These are phyloP conservation scores for Syngnathoides biaculeatus DNA, from an alignment of 2,113 vertebrate species.

Conservation along the genomic window DNA sequence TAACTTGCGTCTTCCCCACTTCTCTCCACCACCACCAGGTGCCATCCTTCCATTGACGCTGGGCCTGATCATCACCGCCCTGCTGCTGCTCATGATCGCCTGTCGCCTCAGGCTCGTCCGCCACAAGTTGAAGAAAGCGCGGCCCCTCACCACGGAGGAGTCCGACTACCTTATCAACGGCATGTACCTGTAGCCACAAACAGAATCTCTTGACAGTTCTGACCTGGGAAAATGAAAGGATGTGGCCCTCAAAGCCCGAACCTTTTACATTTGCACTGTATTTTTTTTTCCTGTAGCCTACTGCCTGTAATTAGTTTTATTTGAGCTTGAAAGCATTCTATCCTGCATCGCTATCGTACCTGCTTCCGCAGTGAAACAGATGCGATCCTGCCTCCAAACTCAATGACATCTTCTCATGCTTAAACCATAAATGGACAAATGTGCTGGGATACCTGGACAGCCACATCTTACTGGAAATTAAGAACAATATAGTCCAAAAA, in stretches of 20 bases:
- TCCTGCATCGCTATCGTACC: neutral
- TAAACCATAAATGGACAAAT: conserved; percentile 9
- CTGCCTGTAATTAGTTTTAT: conserved; percentile 15
- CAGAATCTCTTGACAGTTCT: neutral
- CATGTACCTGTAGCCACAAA: conserved; percentile 87
- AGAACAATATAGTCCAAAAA: neutral
- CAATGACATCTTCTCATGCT: conserved; percentile 26
- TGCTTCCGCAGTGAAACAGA: neutral
- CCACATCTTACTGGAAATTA: neutral
- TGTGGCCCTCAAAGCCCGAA: conserved; percentile 2
- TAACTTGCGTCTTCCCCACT: neutral
- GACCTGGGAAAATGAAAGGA: neutral
- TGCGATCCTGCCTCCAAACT: conserved; percentile 26
- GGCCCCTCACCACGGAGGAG: conserved; percentile 93
- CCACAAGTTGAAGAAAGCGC: conserved; percentile 90
- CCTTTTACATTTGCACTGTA: conserved; percentile 23
- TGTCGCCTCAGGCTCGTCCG: conserved; percentile 86
- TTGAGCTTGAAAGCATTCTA: conserved; percentile 9
- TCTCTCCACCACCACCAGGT: conserved; percentile 66
- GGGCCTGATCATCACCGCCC: conserved; percentile 87
- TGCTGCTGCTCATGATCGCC: conserved; percentile 90
- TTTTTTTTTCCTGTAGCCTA: conserved; percentile 16
- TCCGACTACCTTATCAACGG: conserved; percentile 99
- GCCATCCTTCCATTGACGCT: conserved; percentile 90
- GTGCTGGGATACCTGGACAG: neutral